phyloP scores from a whole-genome alignment of 2,797 vertebrate genomes.

The Rallus crepitans region DNA sequence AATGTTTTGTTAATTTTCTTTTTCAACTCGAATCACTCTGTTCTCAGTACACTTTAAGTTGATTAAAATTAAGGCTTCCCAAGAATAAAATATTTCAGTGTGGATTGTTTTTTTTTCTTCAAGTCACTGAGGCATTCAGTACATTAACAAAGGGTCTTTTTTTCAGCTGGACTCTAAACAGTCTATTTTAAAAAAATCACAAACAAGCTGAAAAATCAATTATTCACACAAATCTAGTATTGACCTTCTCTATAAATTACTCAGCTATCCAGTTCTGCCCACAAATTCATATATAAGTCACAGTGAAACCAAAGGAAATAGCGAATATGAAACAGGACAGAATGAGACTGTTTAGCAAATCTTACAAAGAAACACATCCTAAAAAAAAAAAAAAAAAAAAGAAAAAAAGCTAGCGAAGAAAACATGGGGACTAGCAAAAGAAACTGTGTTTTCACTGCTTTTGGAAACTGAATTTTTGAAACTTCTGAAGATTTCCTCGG shows the following conservation, averaged over 20 bases:
- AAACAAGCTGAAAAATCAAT: slow-evolving; percentile 74
- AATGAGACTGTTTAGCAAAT: slow-evolving; percentile 7
- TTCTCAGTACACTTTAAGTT: slow-evolving; percentile 29
- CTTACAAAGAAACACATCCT: slow-evolving; percentile 20
- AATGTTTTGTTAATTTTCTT: slow-evolving; percentile 43
- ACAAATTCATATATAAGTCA: slow-evolving; percentile 44
- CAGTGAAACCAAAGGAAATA: slow-evolving; percentile 48
- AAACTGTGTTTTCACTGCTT: background rate
- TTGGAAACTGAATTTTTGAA: background rate
- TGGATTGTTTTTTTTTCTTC: slow-evolving; percentile 29
- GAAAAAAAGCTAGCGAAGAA: background rate
- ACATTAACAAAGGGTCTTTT: slow-evolving; percentile 56
- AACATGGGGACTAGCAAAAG: background rate
- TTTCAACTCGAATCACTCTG: background rate
- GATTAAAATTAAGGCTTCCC: slow-evolving; percentile 58
- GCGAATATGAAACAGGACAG: background rate
- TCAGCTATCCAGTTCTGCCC: background rate
- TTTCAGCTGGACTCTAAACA: slow-evolving; percentile 50
- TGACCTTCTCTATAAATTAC: slow-evolving; percentile 63
- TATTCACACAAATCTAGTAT: slow-evolving; percentile 70
- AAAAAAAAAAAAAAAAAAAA: background rate
- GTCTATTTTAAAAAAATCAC: slow-evolving; percentile 50
- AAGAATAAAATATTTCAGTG: slow-evolving; percentile 52
- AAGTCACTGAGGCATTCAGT: slow-evolving; percentile 29
- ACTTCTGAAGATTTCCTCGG: background rate